These are phyloP conservation scores for Eilema caniola DNA, from an alignment of 2,888 invertebrate species.

Conservation along the genomic window DNA sequence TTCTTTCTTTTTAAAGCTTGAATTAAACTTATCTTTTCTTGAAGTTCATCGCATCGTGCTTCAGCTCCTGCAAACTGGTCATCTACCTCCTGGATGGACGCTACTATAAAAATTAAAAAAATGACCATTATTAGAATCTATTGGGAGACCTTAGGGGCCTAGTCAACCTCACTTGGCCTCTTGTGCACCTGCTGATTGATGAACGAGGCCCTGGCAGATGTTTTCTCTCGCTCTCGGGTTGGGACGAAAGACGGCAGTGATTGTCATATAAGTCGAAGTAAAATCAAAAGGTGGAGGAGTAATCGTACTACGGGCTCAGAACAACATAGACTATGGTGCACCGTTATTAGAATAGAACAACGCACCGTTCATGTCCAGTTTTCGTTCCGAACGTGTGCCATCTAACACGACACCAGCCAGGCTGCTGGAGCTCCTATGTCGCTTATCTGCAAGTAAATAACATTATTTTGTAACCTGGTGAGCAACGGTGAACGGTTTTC, in stretches of 20 bases:
- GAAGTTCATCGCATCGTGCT: constrained; percentile 74
- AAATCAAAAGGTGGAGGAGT: background rate
- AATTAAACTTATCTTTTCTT: constrained; percentile 77
- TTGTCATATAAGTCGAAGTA: background rate
- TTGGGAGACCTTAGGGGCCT: no score
- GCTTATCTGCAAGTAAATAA: constrained; percentile 70
- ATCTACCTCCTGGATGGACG: constrained; percentile 75
- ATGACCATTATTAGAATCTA: background rate
- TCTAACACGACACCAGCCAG: constrained; percentile 70
- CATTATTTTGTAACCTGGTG: background rate
- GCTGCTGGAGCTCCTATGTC: constrained; percentile 81
- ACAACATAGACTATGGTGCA: background rate
- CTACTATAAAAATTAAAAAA: constrained; percentile 54
- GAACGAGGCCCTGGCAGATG: background rate
- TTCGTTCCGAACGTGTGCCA: constrained; percentile 76
- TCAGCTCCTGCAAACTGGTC: constrained; percentile 77
- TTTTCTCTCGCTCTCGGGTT: background rate
- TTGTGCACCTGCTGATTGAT: background rate
- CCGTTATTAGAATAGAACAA: background rate
- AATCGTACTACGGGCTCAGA: background rate
- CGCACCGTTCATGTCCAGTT: constrained; percentile 72
- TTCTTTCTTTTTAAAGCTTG: constrained; percentile 75
- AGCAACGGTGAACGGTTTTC: background rate
- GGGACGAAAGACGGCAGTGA: background rate
- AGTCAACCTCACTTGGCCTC: no score